A percentile compares a stretch with the other conserved stretches of the same genome.
These are phyloP conservation scores for Dioctria rufipes DNA, from an alignment of 2,888 invertebrate genomes.

Conservation along the genomic window DNA sequence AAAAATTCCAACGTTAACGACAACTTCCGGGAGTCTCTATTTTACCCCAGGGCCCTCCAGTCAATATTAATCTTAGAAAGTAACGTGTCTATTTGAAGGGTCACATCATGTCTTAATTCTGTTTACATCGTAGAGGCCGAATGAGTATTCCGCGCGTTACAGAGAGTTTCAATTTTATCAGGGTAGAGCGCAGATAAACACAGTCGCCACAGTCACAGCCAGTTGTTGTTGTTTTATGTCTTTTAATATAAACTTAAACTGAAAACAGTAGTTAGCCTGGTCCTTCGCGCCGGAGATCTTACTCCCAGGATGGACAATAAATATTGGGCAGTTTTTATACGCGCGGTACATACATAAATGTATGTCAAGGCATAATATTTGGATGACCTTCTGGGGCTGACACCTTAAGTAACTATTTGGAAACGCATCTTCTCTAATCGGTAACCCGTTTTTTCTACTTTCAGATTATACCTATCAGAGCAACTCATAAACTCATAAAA, in stretches of 20 bases:
- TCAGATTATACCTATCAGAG: constrained; percentile 8
- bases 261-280: too few relatives aligned
- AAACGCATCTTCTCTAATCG: constrained; percentile 8
- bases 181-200: background rate
- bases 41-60: constrained; percentile 48
- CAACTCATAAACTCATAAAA: too few relatives aligned
- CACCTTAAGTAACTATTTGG: constrained; percentile 10
- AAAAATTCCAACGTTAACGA: constrained; percentile 49
- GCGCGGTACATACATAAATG: background rate
- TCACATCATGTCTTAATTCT: constrained; percentile 46
- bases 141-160: background rate
- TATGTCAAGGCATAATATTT: too few relatives aligned
- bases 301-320: constrained; percentile 13
- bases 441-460: constrained; percentile 20
- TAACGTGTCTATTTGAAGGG: constrained; percentile 24
- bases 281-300: background rate
- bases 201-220: background rate
- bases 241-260: too few relatives aligned
- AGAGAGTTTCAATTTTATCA: constrained; percentile 6
- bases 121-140: constrained; percentile 18
- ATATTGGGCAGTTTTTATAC: constrained; percentile 28
- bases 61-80: constrained; percentile 44
- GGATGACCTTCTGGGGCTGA: constrained; percentile 6
- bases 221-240: background rate
- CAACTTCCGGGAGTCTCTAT: constrained; percentile 50